Base-by-base conservation (phyloP, 2,888 invertebrate genomes). In the Helicoverpa assulta region DNA sequence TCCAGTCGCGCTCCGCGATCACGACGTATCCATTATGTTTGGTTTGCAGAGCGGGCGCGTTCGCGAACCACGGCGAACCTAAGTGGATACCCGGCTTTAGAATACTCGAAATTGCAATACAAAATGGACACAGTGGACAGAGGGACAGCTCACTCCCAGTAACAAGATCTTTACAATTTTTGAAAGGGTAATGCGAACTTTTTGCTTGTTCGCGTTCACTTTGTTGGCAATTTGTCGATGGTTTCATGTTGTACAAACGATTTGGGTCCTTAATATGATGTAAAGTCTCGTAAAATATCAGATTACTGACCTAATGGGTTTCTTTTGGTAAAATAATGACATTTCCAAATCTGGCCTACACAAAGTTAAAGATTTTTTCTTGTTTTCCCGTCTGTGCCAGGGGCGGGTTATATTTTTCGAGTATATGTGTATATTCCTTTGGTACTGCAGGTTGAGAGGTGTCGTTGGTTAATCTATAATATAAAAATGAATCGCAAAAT, bases 181-280 rank as follows among this genome's bases (percentile, higher is more conserved):
- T 47, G 19, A 67, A 73, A 72, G 43, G 50, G 52, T 66, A 67
- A 67, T 72, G 19, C 18, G 52, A 37, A 5, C 16, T 50, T 65
- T 66, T 73, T 66, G 43, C 10, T 51, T 16, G 1, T 12, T n/a
- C n/a, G 18, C 12, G 43, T 8, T 16, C 29, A 58, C 19, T 58
- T 63, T 71, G 19, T 7, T 16, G 10, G 43, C 26, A 43, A 65
- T 66, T 72, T 55, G 12, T 5, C 26, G 14, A 51, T 12, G 56
- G 65, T 72, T 54, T 71, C 64, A 43, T 33, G 16, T 50, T 19
- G 33, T 37, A 37, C 58, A 37, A 10, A 37, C 14, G 43, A 40
- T 55, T 72, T 72, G n/a, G 37, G 16, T 16, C 18, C 40, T 67
- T 51, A 60, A 51, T 54, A 70, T 29, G 12, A 5, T 16, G 18